Percentiles rank a stretch among this genome's conserved stretches.
These are phyloP conservation scores for Trissolcus japonicus DNA, from an alignment of 2,888 invertebrate genomes.

Conservation along the genomic window DNA sequence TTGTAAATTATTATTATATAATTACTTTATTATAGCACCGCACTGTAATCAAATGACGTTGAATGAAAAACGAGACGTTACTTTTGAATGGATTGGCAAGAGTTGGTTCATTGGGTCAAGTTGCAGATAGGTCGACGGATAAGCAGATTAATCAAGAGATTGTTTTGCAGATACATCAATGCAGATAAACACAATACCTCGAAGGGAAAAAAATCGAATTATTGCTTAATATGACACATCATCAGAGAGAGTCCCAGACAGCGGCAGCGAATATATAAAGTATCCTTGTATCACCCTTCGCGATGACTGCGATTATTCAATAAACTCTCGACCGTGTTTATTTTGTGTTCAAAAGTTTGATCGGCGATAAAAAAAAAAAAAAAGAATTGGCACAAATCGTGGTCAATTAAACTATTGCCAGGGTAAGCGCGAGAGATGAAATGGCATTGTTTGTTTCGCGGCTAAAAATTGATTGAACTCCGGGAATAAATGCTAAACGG, in stretches of 20 bases:
- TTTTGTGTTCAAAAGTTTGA: no score
- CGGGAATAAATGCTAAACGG: slow-evolving; percentile 28
- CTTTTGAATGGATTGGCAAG: slow-evolving; percentile 48
- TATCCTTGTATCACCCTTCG: slow-evolving; percentile 18
- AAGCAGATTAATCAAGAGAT: slow-evolving; percentile 54
- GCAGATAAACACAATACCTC: slow-evolving; percentile 32
- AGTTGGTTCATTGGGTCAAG: slow-evolving; percentile 53
- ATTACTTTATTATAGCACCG: no score
- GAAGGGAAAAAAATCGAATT: slow-evolving; percentile 33
- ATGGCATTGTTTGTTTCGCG: no score
- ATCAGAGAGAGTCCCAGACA: slow-evolving; percentile 11
- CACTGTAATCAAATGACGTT: slow-evolving; percentile 26
- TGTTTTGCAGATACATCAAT: slow-evolving; percentile 48
- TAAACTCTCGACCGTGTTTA: no score
- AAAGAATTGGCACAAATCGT: no score
- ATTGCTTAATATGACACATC: slow-evolving; percentile 35
- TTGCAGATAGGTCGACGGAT: slow-evolving; percentile 53
- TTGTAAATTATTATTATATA: no score
- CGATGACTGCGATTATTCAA: no score
- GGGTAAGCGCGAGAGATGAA: no score
- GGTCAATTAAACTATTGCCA: no score
- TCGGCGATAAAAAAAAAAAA: no score
- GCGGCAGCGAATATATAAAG: slow-evolving; percentile 3
- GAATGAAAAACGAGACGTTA: slow-evolving; percentile 45
- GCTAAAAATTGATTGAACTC: background rate